Evolutionary conservation across 2,113 vertebrate genomes (phyloP), one percentile per base, ranked within the genome.

Genomic region (Microcebus tavaratra): DNA sequence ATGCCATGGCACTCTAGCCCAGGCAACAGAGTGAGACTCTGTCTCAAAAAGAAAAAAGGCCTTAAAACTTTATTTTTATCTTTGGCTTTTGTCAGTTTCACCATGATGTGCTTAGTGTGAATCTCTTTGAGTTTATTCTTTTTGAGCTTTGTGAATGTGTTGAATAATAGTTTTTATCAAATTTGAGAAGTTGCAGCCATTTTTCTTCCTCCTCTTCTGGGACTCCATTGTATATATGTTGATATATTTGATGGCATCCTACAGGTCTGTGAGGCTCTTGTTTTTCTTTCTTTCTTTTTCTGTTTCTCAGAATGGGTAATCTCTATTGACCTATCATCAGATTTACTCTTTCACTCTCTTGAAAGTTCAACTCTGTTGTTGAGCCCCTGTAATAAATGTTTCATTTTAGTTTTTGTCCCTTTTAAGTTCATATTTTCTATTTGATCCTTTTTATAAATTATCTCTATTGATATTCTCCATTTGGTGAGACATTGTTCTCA

Each of bases 351-450:
- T 83, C 23, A 81, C 68, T 81, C 73, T 93, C 73, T 23, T 85
- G 72, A 48, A 63, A 90, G 39, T 48, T 96, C 55, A 95, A 14
- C 63, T 83, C 27, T 96, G 42, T 78, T 82, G 23, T 76, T 88
- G 55, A 93, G 36, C 70, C n/a, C 31, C 25, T 80, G 27, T 82
- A 90, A 57, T 95, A 45, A 75, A 59, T 50, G 75, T 92, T 95
- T 95, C 13, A 86, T 93, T 85, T 95, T 21, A 45, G 31, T 80
- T 76, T 81, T 81, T 94, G 45, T 76, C 70, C 34, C 75, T 95
- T 81, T 70, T 53, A 92, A 76, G n/a, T 76, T 48, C 21, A 94
- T 27, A 83, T 96, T 83, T 84, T 88, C 88, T 83, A 27, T 89
- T 73, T 84, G 36, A 92, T 92, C 68, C 17, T 31, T 81, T 86